Conservation (phyloP, 2,888 invertebrate species). For the Ganaspis brasiliensis region DNA sequence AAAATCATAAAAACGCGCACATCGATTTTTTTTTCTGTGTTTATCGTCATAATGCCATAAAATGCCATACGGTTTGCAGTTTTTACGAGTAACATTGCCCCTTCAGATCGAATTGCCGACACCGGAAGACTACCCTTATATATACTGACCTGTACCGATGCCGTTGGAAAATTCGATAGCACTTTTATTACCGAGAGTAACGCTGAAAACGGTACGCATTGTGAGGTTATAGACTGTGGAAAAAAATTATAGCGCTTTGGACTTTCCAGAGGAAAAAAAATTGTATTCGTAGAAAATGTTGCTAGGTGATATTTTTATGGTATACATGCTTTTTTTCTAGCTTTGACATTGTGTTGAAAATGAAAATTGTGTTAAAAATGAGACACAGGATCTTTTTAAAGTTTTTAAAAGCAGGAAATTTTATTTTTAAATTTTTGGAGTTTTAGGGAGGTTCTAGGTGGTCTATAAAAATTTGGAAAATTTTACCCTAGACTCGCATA, state of each 20-base stretch:
- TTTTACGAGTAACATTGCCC: slow-evolving; percentile 25
- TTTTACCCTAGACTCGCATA: too few species aligned
- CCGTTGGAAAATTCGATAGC: slow-evolving; percentile 30
- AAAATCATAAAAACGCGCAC: neutral
- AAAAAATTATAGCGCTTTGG: slow-evolving; percentile 6
- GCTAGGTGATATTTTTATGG: neutral
- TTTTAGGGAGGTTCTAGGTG: too few species aligned
- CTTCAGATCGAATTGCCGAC: slow-evolving; percentile 31
- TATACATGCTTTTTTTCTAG: neutral
- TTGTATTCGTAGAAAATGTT: neutral
- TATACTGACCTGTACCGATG: slow-evolving; percentile 31
- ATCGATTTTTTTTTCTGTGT: slow-evolving; percentile 13
- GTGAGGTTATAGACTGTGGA: slow-evolving; percentile 10
- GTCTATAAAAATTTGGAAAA: too few species aligned
- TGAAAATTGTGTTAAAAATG: too few species aligned
- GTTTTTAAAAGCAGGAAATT: too few species aligned
- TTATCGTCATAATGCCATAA: slow-evolving; percentile 14
- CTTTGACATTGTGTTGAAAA: neutral
- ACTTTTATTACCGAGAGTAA: slow-evolving; percentile 11
- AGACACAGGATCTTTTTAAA: too few species aligned
- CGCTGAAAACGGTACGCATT: slow-evolving; percentile 6
- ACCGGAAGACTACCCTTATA: slow-evolving; percentile 21
- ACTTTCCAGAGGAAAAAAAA: neutral
- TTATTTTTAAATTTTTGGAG: too few species aligned
- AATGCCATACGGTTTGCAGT: slow-evolving; percentile 36